Evolutionary conservation across 2,113 vertebrate species (phyloP).

Genomic region (Pelecanoides urinatrix): DNA sequence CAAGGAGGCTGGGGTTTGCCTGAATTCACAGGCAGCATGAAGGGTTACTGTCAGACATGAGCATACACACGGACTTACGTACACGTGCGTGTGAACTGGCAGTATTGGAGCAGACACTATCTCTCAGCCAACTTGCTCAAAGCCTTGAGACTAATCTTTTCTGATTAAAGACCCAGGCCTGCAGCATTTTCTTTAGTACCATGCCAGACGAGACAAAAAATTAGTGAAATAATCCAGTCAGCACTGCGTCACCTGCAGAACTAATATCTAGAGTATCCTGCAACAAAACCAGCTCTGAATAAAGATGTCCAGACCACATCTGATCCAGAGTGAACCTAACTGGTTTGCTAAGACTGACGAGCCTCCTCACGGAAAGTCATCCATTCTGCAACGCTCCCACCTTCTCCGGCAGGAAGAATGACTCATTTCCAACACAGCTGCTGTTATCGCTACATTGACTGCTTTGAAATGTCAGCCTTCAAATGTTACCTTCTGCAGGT

Average conservation of each 20-base stretch:
- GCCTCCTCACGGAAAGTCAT: neutral
- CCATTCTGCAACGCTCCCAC: neutral
- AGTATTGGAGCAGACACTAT: neutral
- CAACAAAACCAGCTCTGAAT: neutral
- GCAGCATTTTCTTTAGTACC: neutral
- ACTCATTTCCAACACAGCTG: constrained; percentile 48
- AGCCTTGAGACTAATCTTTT: neutral
- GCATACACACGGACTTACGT: accelerated
- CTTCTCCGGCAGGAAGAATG: constrained; percentile 27
- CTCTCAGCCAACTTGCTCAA: neutral
- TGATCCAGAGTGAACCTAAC: neutral
- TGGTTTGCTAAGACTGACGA: neutral
- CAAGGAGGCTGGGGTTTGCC: neutral
- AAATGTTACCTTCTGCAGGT: constrained; percentile 84
- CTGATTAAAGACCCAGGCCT: neutral
- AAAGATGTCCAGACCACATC: neutral
- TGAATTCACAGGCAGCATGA: neutral
- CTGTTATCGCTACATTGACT: constrained; percentile 18
- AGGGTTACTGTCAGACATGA: neutral
- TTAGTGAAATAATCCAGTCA: neutral
- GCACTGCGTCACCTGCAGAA: neutral
- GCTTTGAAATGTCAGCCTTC: constrained; percentile 46
- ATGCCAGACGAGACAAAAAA: neutral
- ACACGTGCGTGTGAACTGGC: neutral
- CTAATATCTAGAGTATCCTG: neutral